Evolutionary conservation across 1,140 invertebrate genomes (phyloP).

Genomic region (Nebria ingens): DNA sequence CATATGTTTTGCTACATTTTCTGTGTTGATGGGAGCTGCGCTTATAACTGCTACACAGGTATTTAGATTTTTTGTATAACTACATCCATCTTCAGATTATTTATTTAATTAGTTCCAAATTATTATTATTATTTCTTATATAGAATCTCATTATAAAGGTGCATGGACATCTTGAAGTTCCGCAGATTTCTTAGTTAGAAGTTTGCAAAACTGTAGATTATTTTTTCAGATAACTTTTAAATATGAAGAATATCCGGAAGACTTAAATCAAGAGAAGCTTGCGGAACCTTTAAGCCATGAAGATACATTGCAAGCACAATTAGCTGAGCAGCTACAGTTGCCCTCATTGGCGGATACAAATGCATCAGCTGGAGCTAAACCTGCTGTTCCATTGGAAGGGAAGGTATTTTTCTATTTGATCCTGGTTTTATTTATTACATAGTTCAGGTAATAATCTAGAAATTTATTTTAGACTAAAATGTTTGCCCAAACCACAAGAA

Average conservation of each 20-base stretch:
- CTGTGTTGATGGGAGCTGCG: constrained; percentile 91
- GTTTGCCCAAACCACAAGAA: constrained; percentile 83
- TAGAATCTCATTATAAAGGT: too few relatives aligned
- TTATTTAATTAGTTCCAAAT: too few relatives aligned
- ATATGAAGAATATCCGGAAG: constrained; percentile 47
- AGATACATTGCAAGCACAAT: constrained; percentile 66
- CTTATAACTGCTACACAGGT: constrained; percentile 83
- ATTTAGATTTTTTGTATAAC: background rate
- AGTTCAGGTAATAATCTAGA: too few relatives aligned
- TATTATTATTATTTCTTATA: too few relatives aligned
- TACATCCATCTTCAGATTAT: too few relatives aligned
- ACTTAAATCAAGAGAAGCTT: constrained; percentile 32
- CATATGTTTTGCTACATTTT: constrained; percentile 96
- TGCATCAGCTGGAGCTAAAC: constrained; percentile 32
- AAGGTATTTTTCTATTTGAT: constrained; percentile 36
- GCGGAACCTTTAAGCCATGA: constrained; percentile 44
- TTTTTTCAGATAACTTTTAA: constrained; percentile 57
- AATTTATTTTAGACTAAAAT: constrained; percentile 70
- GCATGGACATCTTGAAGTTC: too few relatives aligned
- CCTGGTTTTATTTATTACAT: background rate
- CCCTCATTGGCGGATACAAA: constrained; percentile 61
- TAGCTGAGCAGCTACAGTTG: constrained; percentile 68
- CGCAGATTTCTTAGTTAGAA: too few relatives aligned
- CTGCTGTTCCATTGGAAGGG: constrained; percentile 42
- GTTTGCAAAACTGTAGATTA: constrained; percentile 5